phyloP scores from a whole-genome alignment of 2,113 vertebrate species.

The Mesoclemmys tuberculata region DNA sequence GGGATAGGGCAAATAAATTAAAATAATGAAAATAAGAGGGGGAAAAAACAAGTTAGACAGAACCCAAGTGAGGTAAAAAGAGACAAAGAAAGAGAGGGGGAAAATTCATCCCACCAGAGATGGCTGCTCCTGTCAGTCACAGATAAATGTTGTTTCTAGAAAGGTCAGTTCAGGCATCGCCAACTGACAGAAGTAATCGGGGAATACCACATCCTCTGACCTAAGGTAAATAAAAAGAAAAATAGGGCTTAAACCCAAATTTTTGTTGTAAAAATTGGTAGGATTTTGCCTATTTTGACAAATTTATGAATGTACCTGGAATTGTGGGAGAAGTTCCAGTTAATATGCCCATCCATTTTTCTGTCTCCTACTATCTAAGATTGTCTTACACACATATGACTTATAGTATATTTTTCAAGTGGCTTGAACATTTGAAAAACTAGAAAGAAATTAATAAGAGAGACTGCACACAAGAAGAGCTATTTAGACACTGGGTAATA shows the following conservation, averaged over 20 bases:
- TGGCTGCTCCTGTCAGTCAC: conserved; percentile 71
- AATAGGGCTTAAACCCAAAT: conserved; percentile 12
- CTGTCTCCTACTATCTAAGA: background rate
- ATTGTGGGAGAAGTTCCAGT: background rate
- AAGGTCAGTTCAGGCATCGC: conserved; percentile 72
- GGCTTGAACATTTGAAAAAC: conserved; percentile 6
- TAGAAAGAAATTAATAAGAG: conserved; percentile 6
- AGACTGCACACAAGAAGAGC: background rate
- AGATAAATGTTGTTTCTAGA: conserved; percentile 70
- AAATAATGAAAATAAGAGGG: background rate
- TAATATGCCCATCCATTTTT: background rate
- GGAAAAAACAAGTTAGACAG: conserved; percentile 21
- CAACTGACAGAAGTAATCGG: conserved; percentile 68
- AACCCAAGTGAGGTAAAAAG: conserved; percentile 48
- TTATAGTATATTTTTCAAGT: conserved; percentile 7
- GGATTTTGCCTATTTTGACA: conserved; percentile 17
- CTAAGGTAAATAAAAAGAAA: conserved; percentile 36
- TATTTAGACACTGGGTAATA: background rate
- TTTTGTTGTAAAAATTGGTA: conserved; percentile 5
- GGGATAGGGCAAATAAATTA: background rate
- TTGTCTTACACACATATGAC: background rate
- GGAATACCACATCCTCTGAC: conserved; percentile 56
- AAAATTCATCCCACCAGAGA: conserved; percentile 65
- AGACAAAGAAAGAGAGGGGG: conserved; percentile 51
- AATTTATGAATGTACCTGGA: conserved; percentile 39